Conservation (phyloP, 2,113 vertebrate species). For the Dicrurus megarhynchus region DNA sequence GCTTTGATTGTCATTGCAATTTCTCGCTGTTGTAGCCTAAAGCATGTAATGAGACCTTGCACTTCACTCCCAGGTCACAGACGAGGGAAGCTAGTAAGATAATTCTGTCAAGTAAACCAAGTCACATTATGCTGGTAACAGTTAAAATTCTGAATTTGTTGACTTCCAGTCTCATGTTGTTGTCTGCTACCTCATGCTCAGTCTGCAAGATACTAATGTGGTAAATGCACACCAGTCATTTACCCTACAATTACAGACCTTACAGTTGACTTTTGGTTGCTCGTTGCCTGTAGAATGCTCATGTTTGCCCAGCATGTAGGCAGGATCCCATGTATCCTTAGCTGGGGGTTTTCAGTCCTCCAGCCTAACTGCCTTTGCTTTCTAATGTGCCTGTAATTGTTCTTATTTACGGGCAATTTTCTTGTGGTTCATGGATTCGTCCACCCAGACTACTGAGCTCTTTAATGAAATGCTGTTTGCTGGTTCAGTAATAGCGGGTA, state of each 20-base stretch:
- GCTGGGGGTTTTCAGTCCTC: not conserved
- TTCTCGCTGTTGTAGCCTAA: not conserved
- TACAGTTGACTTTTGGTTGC: not conserved
- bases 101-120: not conserved
- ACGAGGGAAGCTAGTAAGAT: not conserved
- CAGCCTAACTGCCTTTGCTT: not conserved
- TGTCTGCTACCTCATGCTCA: not conserved
- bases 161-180: not conserved
- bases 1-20: not conserved
- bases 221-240: not conserved
- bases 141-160: not conserved
- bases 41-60: not conserved
- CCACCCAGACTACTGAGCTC: not conserved
- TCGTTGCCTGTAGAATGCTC: not conserved
- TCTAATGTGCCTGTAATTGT: constrained; percentile 9
- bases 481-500: constrained; percentile 3
- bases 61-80: not conserved
- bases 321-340: not conserved
- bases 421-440: not conserved
- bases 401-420: constrained; percentile 24
- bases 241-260: not conserved
- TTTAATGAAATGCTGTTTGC: constrained; percentile 31
- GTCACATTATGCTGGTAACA: not conserved
- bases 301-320: not conserved
- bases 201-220: not conserved